These are phyloP conservation scores for Anoplius nigerrimus DNA, from an alignment of 2,888 invertebrate species.

Conservation along the genomic window DNA sequence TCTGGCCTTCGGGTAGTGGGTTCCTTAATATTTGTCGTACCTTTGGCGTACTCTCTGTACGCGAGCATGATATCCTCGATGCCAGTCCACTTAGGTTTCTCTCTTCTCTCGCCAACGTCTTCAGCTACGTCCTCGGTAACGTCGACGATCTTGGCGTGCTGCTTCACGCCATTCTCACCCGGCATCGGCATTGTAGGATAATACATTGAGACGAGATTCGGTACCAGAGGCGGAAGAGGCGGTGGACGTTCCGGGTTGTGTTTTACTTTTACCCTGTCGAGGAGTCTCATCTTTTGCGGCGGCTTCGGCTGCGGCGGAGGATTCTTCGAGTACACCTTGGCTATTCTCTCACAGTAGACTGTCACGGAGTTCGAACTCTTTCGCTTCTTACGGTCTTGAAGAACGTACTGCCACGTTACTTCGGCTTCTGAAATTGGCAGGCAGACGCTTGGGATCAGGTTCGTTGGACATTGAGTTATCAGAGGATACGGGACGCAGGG, in stretches of 20 bases:
- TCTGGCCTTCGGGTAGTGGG: too few relatives aligned
- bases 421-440: constrained; percentile 78
- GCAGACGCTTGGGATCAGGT: not conserved
- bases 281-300: constrained; percentile 67
- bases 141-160: constrained; percentile 62
- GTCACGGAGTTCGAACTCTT: constrained; percentile 76
- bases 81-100: constrained; percentile 69
- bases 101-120: constrained; percentile 44
- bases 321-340: constrained; percentile 66
- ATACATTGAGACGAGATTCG: constrained; percentile 61
- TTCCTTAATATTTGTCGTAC: constrained; percentile 57
- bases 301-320: constrained; percentile 65
- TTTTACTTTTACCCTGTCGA: constrained; percentile 66
- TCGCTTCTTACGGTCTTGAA: constrained; percentile 80
- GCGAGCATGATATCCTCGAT: constrained; percentile 71
- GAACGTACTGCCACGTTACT: constrained; percentile 80
- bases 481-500: not conserved
- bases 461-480: not conserved
- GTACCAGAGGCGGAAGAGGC: constrained; percentile 66
- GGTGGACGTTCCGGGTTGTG: constrained; percentile 61
- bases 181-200: constrained; percentile 62
- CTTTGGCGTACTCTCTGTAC: constrained; percentile 71
- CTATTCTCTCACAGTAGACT: constrained; percentile 74
- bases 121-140: constrained; percentile 54
- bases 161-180: constrained; percentile 68